phyloP scores from a whole-genome alignment of 2,888 invertebrate species.

The Sinotaia quadrata region DNA sequence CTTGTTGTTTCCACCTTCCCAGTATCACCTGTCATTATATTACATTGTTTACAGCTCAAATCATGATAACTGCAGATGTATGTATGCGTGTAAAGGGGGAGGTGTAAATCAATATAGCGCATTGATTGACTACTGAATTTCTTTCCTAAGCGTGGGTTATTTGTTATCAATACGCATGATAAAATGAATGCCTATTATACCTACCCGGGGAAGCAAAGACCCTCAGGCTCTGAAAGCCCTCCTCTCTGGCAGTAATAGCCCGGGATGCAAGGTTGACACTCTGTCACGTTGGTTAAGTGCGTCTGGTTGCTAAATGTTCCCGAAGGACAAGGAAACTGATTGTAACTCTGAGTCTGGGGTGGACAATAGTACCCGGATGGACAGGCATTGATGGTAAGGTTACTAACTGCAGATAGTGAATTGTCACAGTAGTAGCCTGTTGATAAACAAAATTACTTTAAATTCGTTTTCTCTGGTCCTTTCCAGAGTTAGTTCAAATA shows the following conservation, averaged over 20 bases:
- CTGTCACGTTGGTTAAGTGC: constrained; percentile 39
- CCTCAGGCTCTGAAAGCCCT: constrained; percentile 65
- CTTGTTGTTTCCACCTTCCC: too few species aligned
- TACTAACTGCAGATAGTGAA: constrained; percentile 49
- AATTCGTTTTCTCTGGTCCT: too few species aligned
- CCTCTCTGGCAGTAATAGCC: constrained; percentile 66
- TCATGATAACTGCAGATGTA: too few species aligned
- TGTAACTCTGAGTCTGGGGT: constrained; percentile 47
- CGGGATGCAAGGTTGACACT: constrained; percentile 66
- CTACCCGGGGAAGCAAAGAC: constrained; percentile 67
- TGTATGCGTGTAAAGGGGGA: too few species aligned
- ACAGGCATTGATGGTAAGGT: constrained; percentile 54
- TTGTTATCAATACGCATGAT: too few species aligned
- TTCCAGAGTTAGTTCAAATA: too few species aligned
- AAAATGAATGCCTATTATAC: too few species aligned
- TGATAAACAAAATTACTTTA: constrained; percentile 10
- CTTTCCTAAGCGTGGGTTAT: too few species aligned
- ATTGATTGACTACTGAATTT: too few species aligned
- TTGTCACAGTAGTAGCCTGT: constrained; percentile 66
- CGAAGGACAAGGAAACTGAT: constrained; percentile 62
- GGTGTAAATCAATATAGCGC: too few species aligned
- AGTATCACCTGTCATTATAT: too few species aligned
- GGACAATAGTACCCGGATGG: constrained; percentile 64
- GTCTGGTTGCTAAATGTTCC: constrained; percentile 68
- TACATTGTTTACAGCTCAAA: too few species aligned